These are phyloP conservation scores for Ceratosolen solmsi DNA, from an alignment of 1,140 invertebrate species.

Conservation along the genomic window DNA sequence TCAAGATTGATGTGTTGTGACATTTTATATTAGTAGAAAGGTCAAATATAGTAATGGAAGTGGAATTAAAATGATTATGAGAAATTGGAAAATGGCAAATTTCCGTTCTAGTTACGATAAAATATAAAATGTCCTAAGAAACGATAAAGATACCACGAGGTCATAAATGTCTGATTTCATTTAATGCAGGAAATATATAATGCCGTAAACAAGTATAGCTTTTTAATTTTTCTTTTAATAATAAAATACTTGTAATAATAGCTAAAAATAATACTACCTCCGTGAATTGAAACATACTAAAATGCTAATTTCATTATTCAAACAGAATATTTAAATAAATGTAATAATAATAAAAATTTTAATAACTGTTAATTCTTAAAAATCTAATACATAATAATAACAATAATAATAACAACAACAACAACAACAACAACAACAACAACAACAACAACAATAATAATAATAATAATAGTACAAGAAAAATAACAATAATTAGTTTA, in stretches of 20 bases:
- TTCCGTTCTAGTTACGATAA: not conserved
- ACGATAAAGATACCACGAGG: conserved; percentile 9
- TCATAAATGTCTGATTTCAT: not conserved
- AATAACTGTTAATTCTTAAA: too few relatives aligned
- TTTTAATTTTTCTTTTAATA: not conserved
- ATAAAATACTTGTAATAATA: not conserved
- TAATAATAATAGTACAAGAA: too few relatives aligned
- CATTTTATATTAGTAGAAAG: not conserved
- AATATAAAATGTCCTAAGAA: not conserved
- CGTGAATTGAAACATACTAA: not conserved
- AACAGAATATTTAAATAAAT: too few relatives aligned
- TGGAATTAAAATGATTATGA: conserved; percentile 6
- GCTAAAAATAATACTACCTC: not conserved
- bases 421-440: too few relatives aligned
- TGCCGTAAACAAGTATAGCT: too few relatives aligned
- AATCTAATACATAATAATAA: too few relatives aligned
- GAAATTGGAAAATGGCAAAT: conserved; percentile 30
- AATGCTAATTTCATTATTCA: not conserved
- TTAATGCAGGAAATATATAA: not conserved
- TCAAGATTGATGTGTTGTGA: not conserved
- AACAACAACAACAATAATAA: too few relatives aligned
- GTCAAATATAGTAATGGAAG: not conserved
- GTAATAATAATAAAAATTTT: too few relatives aligned
- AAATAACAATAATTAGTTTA: too few relatives aligned
- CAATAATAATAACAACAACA: too few relatives aligned